Evolutionary conservation across 2,797 vertebrate species (phyloP), one percentile per base, ranked within the genome.

Genomic region (Sebastes minor): DNA sequence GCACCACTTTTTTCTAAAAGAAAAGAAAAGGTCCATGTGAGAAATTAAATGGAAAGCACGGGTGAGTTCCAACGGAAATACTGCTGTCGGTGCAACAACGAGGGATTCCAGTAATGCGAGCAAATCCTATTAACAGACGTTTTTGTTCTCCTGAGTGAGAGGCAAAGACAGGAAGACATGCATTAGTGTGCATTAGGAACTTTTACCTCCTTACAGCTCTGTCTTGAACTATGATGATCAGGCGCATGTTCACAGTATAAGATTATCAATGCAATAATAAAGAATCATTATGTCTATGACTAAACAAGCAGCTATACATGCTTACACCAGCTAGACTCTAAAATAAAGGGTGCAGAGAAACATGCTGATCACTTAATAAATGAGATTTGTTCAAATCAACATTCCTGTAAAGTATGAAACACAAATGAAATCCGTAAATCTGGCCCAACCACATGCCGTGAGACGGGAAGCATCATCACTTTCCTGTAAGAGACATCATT

Each of bases 1-100:
- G 94, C 93, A 91, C 95, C 93, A 88, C 94, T 94, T 93, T 96
- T 96, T 77, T 96, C 96, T 96, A 91, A 83, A 93, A 91, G 83
- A 90, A 91, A 91, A 90, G 81, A 86, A 91, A 88, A 90, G 84
- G 69, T 86, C 61, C 83, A 88, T 60, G 90, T 91, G 89, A 94
- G 89, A 90, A 88, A 90, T 76, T 25, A 88, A 88, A 83, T 5
- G 25, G 28, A 76, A 83, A 77, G 71, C 62, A 66, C 20, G 70
- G 0, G 61, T 74, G 66, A 80, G 76, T 74, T 80, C 83, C 59
- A 85, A 78, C 70, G 53, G 68, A 78, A 86, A 76, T 18, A 81
- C 32, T 56, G 67, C 60, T 28, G 23, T 65, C 30, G 30, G 27
- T 76, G 76, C 59, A 76, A 71, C 38, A 73, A 16, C 5, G 60